Evolutionary conservation across 2,888 invertebrate genomes (phyloP).

Genomic region (Cyclophora punctaria): DNA sequence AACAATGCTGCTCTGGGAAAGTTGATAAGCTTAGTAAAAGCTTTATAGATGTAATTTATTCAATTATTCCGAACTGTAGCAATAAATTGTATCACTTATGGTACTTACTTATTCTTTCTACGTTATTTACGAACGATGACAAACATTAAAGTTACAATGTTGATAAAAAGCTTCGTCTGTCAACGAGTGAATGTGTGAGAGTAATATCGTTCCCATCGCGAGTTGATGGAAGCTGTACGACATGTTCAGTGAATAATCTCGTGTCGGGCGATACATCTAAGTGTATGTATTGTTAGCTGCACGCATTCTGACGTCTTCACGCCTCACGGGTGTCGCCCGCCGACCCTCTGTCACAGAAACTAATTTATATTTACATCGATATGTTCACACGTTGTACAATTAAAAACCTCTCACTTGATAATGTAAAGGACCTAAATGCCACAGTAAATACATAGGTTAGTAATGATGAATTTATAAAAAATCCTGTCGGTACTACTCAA

Average conservation of each 20-base stretch:
- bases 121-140: constrained; percentile 6
- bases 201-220: constrained; percentile 57
- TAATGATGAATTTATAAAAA: too few species aligned
- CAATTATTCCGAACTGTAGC: constrained; percentile 2
- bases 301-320: constrained; percentile 12
- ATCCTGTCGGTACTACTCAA: too few species aligned
- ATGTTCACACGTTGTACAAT: constrained; percentile 19
- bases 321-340: constrained; percentile 8
- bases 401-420: constrained; percentile 6
- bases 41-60: constrained; percentile 6
- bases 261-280: background rate
- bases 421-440: too few species aligned
- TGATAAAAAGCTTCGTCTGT: constrained; percentile 49
- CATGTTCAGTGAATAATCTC: constrained; percentile 63
- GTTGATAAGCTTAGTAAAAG: constrained; percentile 1
- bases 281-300: too few species aligned
- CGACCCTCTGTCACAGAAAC: constrained; percentile 19
- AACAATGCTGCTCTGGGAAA: constrained; percentile 1
- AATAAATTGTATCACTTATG: background rate
- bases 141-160: constrained; percentile 22
- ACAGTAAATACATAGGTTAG: too few species aligned
- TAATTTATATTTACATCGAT: constrained; percentile 25
- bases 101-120: too few species aligned
- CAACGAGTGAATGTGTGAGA: constrained; percentile 46
- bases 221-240: constrained; percentile 42